A percentile compares a stretch with the other conserved stretches of the same genome.
Conservation (phyloP, 2,888 invertebrate genomes). For the Heliconius sara region DNA sequence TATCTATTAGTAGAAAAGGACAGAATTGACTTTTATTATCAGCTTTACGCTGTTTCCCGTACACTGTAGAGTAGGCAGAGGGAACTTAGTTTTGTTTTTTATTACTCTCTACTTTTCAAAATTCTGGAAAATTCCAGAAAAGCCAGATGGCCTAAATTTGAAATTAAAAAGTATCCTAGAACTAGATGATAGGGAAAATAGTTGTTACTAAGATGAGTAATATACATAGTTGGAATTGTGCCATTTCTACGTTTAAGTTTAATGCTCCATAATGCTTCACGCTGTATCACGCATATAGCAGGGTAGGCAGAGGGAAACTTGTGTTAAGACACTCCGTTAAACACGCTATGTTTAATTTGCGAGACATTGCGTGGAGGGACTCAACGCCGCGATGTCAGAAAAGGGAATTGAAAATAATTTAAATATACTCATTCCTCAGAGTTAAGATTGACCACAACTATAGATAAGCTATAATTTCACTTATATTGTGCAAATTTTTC, state of each 20-base stretch:
- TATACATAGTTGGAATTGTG: background rate
- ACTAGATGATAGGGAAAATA: background rate
- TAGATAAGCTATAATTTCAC: too few relatives aligned
- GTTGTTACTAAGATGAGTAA: background rate
- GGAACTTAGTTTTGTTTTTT: too few relatives aligned
- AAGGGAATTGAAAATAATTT: background rate
- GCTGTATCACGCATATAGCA: conserved; percentile 1
- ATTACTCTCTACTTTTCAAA: too few relatives aligned
- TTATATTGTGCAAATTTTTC: too few relatives aligned
- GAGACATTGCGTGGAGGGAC: background rate
- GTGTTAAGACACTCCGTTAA: background rate
- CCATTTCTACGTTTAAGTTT: conserved; percentile 1
- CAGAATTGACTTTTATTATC: too few relatives aligned
- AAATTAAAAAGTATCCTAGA: background rate
- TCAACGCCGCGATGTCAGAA: background rate
- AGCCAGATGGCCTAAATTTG: too few relatives aligned
- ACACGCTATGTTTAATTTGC: background rate
- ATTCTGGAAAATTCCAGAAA: too few relatives aligned
- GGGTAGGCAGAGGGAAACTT: background rate
- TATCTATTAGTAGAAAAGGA: too few relatives aligned
- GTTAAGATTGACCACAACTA: too few relatives aligned
- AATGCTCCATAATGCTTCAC: background rate
- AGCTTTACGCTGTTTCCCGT: too few relatives aligned
- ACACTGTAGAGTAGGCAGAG: too few relatives aligned
- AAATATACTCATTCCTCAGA: too few relatives aligned